Percentiles rank a stretch among this genome's conserved stretches.
These are phyloP conservation scores for Cyclophora albipunctata DNA, from an alignment of 2,888 invertebrate genomes.

Conservation along the genomic window DNA sequence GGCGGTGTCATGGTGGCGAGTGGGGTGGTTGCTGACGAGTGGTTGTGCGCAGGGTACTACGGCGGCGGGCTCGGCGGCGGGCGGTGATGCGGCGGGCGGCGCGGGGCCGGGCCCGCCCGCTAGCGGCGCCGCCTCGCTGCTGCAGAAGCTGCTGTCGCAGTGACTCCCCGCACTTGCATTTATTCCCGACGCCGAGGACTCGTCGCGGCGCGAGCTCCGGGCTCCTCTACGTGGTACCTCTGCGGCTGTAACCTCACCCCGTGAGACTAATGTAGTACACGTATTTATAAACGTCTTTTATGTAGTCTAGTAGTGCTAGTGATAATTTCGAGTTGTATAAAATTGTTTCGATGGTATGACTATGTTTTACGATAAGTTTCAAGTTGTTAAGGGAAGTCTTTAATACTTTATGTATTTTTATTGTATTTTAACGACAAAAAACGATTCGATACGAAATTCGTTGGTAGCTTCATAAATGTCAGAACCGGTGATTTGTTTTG, in stretches of 20 bases:
- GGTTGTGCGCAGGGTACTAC: conserved; percentile 59
- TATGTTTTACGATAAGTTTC: conserved; percentile 41
- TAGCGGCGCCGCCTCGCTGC: conserved; percentile 75
- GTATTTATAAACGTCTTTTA: conserved; percentile 56
- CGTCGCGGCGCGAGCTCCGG: conserved; percentile 27
- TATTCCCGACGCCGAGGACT: conserved; percentile 40
- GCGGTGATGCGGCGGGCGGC: conserved; percentile 36
- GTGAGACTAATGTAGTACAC: conserved; percentile 57
- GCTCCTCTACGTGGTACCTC: conserved; percentile 66
- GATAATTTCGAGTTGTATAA: conserved; percentile 60
- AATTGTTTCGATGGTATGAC: conserved; percentile 39
- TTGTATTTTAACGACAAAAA: conserved; percentile 40
- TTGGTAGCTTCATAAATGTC: conserved; percentile 55
- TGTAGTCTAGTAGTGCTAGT: conserved; percentile 67
- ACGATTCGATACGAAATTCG: conserved; percentile 50
- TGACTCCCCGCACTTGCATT: conserved; percentile 66
- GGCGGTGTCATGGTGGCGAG: not conserved
- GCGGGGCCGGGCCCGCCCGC: conserved; percentile 22
- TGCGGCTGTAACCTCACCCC: conserved; percentile 62
- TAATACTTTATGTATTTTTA: conserved; percentile 34
- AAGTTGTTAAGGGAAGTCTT: conserved; percentile 39
- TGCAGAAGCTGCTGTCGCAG: conserved; percentile 91
- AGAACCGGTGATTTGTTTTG: not conserved
- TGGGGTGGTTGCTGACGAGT: not conserved
- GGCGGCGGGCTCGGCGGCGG: conserved; percentile 63